phyloP scores from a whole-genome alignment of 2,797 vertebrate genomes.

The Zenarchopterus dispar region DNA sequence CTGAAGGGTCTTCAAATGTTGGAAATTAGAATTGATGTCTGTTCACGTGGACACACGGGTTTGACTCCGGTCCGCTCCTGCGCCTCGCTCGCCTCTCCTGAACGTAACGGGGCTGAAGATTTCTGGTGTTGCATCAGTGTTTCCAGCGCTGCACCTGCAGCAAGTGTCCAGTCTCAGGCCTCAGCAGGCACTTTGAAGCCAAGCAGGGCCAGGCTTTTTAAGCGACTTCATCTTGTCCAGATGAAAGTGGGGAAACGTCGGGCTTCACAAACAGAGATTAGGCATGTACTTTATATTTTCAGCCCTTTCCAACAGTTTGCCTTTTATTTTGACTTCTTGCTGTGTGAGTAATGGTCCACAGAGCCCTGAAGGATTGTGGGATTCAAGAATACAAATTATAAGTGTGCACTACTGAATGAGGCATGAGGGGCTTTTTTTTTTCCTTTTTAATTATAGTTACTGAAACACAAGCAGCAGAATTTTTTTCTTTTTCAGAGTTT shows the following conservation, averaged over 20 bases:
- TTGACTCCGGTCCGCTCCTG: slow-evolving; percentile 21
- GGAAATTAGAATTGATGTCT: slow-evolving; percentile 65
- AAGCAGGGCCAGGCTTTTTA: slow-evolving; percentile 39
- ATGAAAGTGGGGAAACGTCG: slow-evolving; percentile 53
- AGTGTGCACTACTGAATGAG: slow-evolving; percentile 1
- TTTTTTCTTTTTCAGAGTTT: neutral
- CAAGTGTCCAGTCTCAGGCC: slow-evolving; percentile 56
- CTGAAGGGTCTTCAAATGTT: slow-evolving; percentile 62
- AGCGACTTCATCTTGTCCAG: slow-evolving; percentile 63
- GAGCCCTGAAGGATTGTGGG: neutral
- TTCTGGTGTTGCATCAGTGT: slow-evolving; percentile 79
- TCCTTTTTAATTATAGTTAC: neutral
- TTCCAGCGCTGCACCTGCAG: slow-evolving; percentile 73
- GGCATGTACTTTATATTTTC: slow-evolving; percentile 14
- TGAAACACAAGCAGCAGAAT: neutral
- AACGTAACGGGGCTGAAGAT: slow-evolving; percentile 40
- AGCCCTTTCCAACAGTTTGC: slow-evolving; percentile 27
- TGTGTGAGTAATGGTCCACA: slow-evolving; percentile 10
- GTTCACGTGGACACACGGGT: slow-evolving; percentile 43
- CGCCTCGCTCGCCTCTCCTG: neutral
- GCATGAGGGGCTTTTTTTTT: neutral
- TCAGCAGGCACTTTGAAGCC: slow-evolving; percentile 71
- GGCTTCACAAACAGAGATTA: slow-evolving; percentile 56
- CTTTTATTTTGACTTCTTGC: slow-evolving; percentile 35
- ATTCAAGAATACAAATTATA: slow-evolving; percentile 12